These are phyloP conservation scores for Drosophila mauritiana DNA, from an alignment of 1,140 invertebrate species.

Conservation along the genomic window DNA sequence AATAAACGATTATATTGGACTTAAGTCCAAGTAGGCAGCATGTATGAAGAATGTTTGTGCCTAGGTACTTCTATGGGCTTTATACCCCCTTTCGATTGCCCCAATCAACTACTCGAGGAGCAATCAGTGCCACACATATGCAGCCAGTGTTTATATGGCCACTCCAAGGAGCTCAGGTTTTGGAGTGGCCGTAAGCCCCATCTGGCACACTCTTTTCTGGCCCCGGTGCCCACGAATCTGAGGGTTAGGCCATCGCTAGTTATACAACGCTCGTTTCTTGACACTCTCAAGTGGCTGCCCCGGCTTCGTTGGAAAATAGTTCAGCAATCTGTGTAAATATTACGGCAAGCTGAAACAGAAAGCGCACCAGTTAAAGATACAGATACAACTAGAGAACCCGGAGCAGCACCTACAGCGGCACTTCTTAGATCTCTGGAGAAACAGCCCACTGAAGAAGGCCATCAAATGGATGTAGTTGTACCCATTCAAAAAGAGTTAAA, in stretches of 20 bases:
- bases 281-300: slow-evolving; percentile 66
- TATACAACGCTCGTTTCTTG: slow-evolving; percentile 66
- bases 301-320: slow-evolving; percentile 60
- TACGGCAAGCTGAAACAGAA: slow-evolving; percentile 39
- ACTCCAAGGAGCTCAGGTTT: slow-evolving; percentile 55
- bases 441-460: slow-evolving; percentile 34
- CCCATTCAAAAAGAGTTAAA: background rate
- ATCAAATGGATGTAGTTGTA: background rate
- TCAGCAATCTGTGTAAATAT: slow-evolving; percentile 71
- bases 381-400: slow-evolving; percentile 6
- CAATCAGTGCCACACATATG: slow-evolving; percentile 63
- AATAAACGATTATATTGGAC: slow-evolving; percentile 78
- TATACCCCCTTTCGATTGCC: slow-evolving; percentile 42
- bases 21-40: slow-evolving; percentile 70
- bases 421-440: slow-evolving; percentile 31
- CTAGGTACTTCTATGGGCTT: slow-evolving; percentile 7
- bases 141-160: slow-evolving; percentile 47
- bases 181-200: slow-evolving; percentile 49
- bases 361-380: slow-evolving; percentile 6
- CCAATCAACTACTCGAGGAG: slow-evolving; percentile 66
- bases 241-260: slow-evolving; percentile 42
- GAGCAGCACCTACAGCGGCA: slow-evolving; percentile 27
- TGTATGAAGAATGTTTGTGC: slow-evolving; percentile 1
- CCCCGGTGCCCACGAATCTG: slow-evolving; percentile 29
- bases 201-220: slow-evolving; percentile 16